Evolutionary conservation across 64 coral and sea anemone genomes (phyloP).

Genomic region (Porites australiensis): DNA sequence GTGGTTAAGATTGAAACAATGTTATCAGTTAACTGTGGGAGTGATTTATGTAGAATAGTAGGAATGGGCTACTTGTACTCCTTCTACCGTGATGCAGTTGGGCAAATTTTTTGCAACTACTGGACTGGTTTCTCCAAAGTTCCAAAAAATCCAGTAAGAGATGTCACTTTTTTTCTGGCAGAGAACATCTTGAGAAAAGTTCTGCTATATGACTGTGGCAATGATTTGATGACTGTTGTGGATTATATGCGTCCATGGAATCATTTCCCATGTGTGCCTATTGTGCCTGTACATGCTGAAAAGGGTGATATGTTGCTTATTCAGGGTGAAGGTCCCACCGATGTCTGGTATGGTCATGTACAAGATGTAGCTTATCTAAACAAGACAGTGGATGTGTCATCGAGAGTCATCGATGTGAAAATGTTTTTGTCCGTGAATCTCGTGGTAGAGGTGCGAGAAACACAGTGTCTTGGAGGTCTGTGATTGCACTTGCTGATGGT

Average conservation of each 20-base stretch:
- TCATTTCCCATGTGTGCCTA: conserved; percentile 7
- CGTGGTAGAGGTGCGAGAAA: conserved; percentile 50
- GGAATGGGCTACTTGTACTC: conserved; percentile 10
- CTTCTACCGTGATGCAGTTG: conserved; percentile 3
- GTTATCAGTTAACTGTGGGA: conserved; percentile 5
- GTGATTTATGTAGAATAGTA: conserved; percentile 14
- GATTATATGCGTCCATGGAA: conserved; percentile 31
- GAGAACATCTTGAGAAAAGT: conserved; percentile 42
- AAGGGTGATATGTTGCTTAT: conserved; percentile 70
- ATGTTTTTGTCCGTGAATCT: conserved; percentile 57
- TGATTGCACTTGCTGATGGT: conserved; percentile 55
- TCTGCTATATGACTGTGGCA: conserved; percentile 19
- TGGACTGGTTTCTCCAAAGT: conserved; percentile 48
- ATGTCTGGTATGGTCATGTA: conserved; percentile 67
- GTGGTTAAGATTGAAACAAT: conserved; percentile 21
- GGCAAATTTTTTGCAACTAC: conserved; percentile 2
- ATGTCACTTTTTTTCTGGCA: conserved; percentile 2
- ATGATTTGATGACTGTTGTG: conserved; percentile 40
- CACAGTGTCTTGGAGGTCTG: conserved; percentile 39
- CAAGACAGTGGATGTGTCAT: conserved; percentile 51
- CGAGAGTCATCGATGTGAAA: conserved; percentile 29
- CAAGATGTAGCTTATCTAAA: conserved; percentile 15
- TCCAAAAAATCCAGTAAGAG: not conserved
- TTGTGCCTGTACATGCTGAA: conserved; percentile 55
- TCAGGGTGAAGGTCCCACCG: conserved; percentile 37